Conservation (phyloP, 2,797 vertebrate genomes). For the Takifugu ocellatus region DNA sequence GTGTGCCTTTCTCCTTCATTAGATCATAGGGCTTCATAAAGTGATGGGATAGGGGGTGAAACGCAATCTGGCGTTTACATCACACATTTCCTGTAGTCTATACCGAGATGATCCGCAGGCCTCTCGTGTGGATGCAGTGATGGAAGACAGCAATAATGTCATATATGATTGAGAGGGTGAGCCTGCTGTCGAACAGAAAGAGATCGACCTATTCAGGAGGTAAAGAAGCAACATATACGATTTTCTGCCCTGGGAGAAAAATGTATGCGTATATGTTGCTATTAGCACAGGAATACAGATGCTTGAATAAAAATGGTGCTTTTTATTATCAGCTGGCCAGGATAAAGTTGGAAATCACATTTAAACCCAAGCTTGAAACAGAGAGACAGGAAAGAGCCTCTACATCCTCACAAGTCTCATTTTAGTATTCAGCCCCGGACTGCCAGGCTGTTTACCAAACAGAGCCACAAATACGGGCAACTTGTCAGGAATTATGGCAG, state of each 20-base stretch:
- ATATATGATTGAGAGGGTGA: neutral
- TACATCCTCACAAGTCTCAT: neutral
- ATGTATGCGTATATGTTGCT: too few relatives aligned
- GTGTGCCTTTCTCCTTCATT: conserved; percentile 58
- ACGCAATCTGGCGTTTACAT: conserved; percentile 31
- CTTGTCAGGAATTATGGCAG: too few relatives aligned
- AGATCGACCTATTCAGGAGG: neutral
- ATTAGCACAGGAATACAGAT: too few relatives aligned
- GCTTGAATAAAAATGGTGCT: too few relatives aligned
- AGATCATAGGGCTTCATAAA: conserved; percentile 74
- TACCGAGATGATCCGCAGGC: conserved; percentile 19
- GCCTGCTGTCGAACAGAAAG: conserved; percentile 11
- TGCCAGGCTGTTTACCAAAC: too few relatives aligned
- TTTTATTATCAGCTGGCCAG: neutral
- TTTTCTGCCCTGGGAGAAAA: too few relatives aligned
- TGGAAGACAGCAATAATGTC: conserved; percentile 45
- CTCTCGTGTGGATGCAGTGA: conserved; percentile 31
- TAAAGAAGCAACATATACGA: too few relatives aligned
- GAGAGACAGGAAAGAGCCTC: neutral
- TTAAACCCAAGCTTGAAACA: too few relatives aligned
- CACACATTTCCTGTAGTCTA: conserved; percentile 8
- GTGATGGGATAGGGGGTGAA: conserved; percentile 53
- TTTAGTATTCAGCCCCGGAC: too few relatives aligned
- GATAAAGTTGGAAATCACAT: neutral
- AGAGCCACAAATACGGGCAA: too few relatives aligned